phyloP scores from a whole-genome alignment of 1,140 invertebrate species.

The Eubasilissa regina region DNA sequence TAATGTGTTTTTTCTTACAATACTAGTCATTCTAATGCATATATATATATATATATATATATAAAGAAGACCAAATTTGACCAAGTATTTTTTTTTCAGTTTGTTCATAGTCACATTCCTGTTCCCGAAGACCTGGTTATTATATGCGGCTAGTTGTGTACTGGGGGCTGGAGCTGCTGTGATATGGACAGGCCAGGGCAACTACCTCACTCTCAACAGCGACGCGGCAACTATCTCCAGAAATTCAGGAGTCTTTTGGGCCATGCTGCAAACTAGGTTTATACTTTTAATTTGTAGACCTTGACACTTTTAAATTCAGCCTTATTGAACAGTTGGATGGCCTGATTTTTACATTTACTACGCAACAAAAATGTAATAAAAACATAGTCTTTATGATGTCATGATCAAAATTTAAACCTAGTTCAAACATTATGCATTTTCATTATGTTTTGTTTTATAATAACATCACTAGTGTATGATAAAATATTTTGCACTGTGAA shows the following conservation, averaged over 20 bases:
- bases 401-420: no score
- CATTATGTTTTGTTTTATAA: no score
- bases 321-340: background rate
- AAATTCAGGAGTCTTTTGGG: constrained; percentile 97
- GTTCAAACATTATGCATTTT: no score
- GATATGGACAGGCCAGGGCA: constrained; percentile 94
- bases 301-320: background rate
- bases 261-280: constrained; percentile 90
- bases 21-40: no score
- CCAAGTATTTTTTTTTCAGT: constrained; percentile 67
- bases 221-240: constrained; percentile 88
- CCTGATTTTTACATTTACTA: no score
- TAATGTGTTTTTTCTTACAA: no score
- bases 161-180: constrained; percentile 92
- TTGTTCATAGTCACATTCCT: constrained; percentile 88
- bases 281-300: constrained; percentile 16
- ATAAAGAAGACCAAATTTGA: no score
- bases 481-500: no score
- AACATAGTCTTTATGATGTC: no score
- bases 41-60: no score
- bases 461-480: no score
- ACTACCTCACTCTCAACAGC: constrained; percentile 94
- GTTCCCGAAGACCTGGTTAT: constrained; percentile 84
- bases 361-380: no score
- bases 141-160: constrained; percentile 88